Evolutionary conservation across 2,888 invertebrate species (phyloP).

Genomic region (Auanema freiburgensis): DNA sequence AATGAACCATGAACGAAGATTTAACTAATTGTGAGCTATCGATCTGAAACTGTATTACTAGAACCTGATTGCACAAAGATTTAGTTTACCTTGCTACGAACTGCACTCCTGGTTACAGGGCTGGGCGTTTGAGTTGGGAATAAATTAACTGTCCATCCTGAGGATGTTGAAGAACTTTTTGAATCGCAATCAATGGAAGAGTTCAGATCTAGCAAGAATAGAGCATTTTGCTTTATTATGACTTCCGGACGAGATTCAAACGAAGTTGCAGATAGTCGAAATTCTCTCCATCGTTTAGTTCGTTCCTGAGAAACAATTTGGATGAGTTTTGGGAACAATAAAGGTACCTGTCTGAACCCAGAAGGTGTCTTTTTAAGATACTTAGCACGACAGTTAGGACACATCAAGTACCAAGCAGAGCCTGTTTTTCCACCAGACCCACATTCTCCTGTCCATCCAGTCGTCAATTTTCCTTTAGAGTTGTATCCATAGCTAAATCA

Average conservation of each 20-base stretch:
- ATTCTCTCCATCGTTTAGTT: constrained; percentile 50
- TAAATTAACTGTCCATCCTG: constrained; percentile 71
- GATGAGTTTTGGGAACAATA: background rate
- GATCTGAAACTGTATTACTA: too few species aligned
- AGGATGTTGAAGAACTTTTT: constrained; percentile 49
- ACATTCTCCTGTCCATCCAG: constrained; percentile 85
- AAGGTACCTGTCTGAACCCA: constrained; percentile 41
- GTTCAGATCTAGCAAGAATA: constrained; percentile 82
- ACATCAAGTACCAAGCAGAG: constrained; percentile 80
- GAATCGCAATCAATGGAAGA: constrained; percentile 48
- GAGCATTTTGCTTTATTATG: constrained; percentile 85
- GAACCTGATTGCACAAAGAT: too few species aligned
- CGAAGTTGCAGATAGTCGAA: constrained; percentile 42
- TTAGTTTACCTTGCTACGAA: constrained; percentile 21
- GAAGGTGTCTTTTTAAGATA: constrained; percentile 68
- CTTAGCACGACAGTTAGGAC: constrained; percentile 85
- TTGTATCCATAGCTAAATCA: constrained; percentile 81
- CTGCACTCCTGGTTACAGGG: constrained; percentile 32
- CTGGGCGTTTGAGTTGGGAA: constrained; percentile 46
- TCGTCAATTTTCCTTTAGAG: constrained; percentile 81
- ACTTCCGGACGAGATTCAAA: constrained; percentile 49
- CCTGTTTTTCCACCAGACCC: constrained; percentile 80
- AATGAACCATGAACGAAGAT: constrained; percentile 32
- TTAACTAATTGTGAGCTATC: constrained; percentile 21
- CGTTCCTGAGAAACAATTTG: constrained; percentile 27